Base-by-base conservation (phyloP, 1,140 invertebrate genomes). In the Lineus longissimus region DNA sequence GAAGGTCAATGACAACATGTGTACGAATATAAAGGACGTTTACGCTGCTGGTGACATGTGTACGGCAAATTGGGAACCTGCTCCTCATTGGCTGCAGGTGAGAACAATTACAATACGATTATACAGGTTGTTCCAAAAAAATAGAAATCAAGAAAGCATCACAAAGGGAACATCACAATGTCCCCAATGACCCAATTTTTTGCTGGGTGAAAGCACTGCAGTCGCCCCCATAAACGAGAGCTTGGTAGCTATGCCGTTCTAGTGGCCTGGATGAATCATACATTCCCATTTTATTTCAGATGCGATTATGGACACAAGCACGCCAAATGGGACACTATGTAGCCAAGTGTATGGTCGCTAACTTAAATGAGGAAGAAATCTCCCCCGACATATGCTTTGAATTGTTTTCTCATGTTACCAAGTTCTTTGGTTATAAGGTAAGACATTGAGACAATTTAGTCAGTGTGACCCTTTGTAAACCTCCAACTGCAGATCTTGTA, bases 241-340 rank as follows among this genome's bases (percentile, higher is more conserved):
- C n/a, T n/a, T n/a, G n/a, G n/a, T n/a, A n/a, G n/a, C n/a, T n/a
- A n/a, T n/a, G n/a, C n/a, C n/a, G n/a, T n/a, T n/a, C n/a, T n/a
- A n/a, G 11, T 27, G 55, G 29, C 17, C 11, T 27, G 27, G 17
- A 56, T 9, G 27, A 30, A 7, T 6, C 22, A 25, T n/a, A 59
- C 43, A 6, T 27, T 22, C 1, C 11, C 62, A 59, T 59, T 59
- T 64, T 57, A 29, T 69, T 74, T 33, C 72, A 97, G 83, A 94
- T 98, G 90, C 85, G 94, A 55, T 79, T 99, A 1, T 99, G 97
- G 97, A 94, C 94, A 4, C 97, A 99, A 84, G 97, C 96, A 0
- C 82, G 94, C 65, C 94, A 97, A 82, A 98, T 98, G 95, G 97
- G 95, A 13, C 85, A 86, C 45, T 97, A 95, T 84, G 93, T 91